Evolutionary conservation across 2,797 vertebrate genomes (phyloP), one percentile per base, ranked within the genome.

Genomic region (Malurus leucopterus): DNA sequence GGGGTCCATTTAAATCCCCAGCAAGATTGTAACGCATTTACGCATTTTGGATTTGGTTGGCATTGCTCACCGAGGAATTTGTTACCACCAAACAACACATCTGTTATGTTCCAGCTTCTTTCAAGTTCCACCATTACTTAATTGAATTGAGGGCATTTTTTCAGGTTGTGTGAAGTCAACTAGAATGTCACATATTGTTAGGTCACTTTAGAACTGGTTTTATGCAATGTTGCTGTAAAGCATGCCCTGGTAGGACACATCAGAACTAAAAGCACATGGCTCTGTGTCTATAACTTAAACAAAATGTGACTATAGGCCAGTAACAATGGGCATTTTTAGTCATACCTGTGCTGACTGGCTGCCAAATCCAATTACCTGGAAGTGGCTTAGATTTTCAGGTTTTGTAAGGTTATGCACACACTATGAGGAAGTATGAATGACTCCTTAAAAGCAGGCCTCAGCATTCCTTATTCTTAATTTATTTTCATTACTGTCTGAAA

Each of bases 101-200:
- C 11, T 72, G 53, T 57, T 59, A 67, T 13, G 4, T 50, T 91
- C 27, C 18, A 53, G 2, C 53, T 91, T 86, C 63, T 88, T 89
- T 51, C 12, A 50, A 46, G 5, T 84, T 84, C 18, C 8, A 49
- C 21, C 61, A 34, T 34, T 82, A 26, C 24, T 83, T 71, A 78
- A 88, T 54, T 86, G 41, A 88, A 90, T 91, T 85, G 34, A 68
- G 76, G 64, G 6, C 32, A 72, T 59, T 88, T 93, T 93, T 94
- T 72, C 73, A 79, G 36, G 27, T 93, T 87, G 50, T 57, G 36
- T 84, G 75, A 93, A 88, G 36, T 86, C 62, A 87, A 86, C 46
- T 34, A 2, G 67, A 73, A 49, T 76, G 82, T 90, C 69, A 82
- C 43, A 70, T 55, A 40, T 24, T 71, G 55, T 90, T 89, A 86